Base-by-base conservation (phyloP, 2,113 vertebrate genomes). In the Terrapene triunguis region DNA sequence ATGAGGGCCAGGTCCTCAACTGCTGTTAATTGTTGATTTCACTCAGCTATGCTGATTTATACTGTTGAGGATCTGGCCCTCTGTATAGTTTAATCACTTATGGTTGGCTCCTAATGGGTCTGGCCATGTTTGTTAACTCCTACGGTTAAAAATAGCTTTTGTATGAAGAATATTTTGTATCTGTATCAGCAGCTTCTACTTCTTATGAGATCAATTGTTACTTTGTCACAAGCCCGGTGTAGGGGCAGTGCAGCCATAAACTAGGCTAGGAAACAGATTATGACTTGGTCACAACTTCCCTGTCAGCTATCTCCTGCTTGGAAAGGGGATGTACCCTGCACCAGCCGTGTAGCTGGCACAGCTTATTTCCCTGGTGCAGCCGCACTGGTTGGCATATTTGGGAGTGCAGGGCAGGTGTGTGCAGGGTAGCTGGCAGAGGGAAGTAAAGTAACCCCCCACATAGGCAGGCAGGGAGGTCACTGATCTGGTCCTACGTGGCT, bases 321-420 rank as follows among this genome's bases (percentile, higher is more conserved):
- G 72, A 55, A 22, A 35, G 29, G 55, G 10, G 62, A 72, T n/a
- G 32, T n/a, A 17, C 25, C 24, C 44, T 57, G 80, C 47, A 42
- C 5, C n/a, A 50, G 25, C 0, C 1, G 81, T 62, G 54, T 0
- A 47, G 85, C 85, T 81, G 54, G 80, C 19, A 44, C 1, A 1
- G 38, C 2, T 0, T 24, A 1, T 24, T 69, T 51, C 32, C 51
- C 69, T 0, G 0, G 38, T 54, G 9, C 22, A 0, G 1, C 22
- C 35, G 16, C 65, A 21, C 4, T 78, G 72, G 10, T 76, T 44
- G 10, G 9, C 38, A 76, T 76, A 44, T 44, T 44, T 76, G 22
- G 72, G 38, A 76, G 38, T 25, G 38, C 38, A 6, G 38, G 72
- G 38, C 21, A 42, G 72, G 11, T 24, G 21, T 25, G 6, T 76